Base-by-base conservation (phyloP, 2,113 vertebrate species). In the Festucalex cinctus region DNA sequence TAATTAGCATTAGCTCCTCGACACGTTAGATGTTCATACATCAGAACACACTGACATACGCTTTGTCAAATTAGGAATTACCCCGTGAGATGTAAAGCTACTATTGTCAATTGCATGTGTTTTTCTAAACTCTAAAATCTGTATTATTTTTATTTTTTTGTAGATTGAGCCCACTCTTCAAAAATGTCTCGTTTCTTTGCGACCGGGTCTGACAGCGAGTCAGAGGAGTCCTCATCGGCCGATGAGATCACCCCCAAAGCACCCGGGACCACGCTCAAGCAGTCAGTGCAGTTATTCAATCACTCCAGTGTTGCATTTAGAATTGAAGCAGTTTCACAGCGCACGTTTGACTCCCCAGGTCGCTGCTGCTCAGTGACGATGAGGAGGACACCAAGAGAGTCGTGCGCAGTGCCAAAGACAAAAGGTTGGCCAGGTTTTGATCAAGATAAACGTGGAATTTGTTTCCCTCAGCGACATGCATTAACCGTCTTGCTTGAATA, bases 381-480 rank as follows among this genome's bases (percentile, higher is more conserved):
- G 95, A 97, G 71, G 95, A 97, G 80, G 95, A 97, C 80, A 95
- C 94, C 0, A 96, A 96, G 78, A 92, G 95, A 75, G 89, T 97
- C 78, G 95, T 96, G 61, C 93, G 95, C 79, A 97, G 95, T 6
- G 94, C 95, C 68, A 97, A 96, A 73, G 95, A 96, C 76, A 96
- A 97, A 83, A 92, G 95, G 95, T 96, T 26, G 9, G 71, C 59
- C 6, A n/a, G 12, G 3, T 39, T 26, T 39, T 20, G 8, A 36
- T 22, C 24, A 19, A 26, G n/a, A 0, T 16, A 0, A 46, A 46
- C 13, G 37, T 48, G 48, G n/a, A 20, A 22, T 41, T 51, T 20
- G 8, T 0, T 32, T 9, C 56, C 26, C 46, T 19, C 13, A 28
- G n/a, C 12, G 2, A 1, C 8, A 20, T 24, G 28, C 13, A 12